Conservation (phyloP, 2,888 invertebrate species). For the Mactromeris polynyma region DNA sequence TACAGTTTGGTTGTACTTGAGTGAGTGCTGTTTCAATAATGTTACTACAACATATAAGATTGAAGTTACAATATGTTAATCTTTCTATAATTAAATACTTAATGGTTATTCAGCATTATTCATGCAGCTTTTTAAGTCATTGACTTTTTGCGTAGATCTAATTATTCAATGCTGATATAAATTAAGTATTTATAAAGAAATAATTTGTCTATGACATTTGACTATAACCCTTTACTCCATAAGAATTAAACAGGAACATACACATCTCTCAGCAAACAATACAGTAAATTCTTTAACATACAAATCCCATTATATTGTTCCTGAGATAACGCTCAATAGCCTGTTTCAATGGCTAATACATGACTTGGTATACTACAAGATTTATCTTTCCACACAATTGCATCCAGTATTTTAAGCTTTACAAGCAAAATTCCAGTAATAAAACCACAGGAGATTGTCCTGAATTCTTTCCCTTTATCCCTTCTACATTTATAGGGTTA, state of each 20-base stretch:
- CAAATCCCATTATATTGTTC: too few species aligned
- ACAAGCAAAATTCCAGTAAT: too few species aligned
- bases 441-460: too few species aligned
- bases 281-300: too few species aligned
- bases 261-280: too few species aligned
- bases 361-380: too few species aligned
- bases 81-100: not conserved
- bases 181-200: not conserved
- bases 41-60: not conserved
- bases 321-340: too few species aligned
- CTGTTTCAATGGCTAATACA: too few species aligned
- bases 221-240: slow-evolving; percentile 5
- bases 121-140: not conserved
- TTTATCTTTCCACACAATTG: too few species aligned
- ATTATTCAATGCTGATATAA: not conserved
- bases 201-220: not conserved
- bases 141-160: not conserved
- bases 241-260: not conserved
- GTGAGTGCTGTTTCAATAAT: not conserved
- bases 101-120: not conserved
- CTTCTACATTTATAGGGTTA: too few species aligned
- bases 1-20: not conserved
- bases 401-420: too few species aligned
- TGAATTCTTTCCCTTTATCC: too few species aligned
- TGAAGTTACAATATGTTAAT: not conserved